Evolutionary conservation across 2,888 invertebrate genomes (phyloP).

Genomic region (Tortrix viridana): DNA sequence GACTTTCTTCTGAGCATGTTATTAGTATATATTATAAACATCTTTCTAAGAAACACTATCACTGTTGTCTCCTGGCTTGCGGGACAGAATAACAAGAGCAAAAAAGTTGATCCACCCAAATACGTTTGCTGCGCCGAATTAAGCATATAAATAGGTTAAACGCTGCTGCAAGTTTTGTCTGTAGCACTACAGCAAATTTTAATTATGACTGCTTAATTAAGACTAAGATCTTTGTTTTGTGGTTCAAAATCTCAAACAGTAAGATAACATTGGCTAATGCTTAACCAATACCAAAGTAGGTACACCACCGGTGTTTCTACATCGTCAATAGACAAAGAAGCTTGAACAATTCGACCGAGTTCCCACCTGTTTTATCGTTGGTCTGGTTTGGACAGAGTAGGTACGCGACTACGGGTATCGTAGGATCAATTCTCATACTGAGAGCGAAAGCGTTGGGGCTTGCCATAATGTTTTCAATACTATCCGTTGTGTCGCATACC

Average conservation of each 20-base stretch:
- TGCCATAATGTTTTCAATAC: conserved; percentile 41
- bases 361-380: conserved; percentile 48
- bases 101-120: too few species aligned
- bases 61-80: too few species aligned
- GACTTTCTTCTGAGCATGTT: too few species aligned
- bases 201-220: neutral
- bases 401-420: conserved; percentile 18
- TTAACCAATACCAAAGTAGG: conserved; percentile 47
- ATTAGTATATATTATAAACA: too few species aligned
- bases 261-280: conserved; percentile 50
- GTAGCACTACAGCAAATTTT: conserved; percentile 8
- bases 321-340: conserved; percentile 52
- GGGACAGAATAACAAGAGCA: too few species aligned
- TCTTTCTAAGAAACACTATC: too few species aligned
- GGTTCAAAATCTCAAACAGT: conserved; percentile 28
- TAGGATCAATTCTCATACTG: conserved; percentile 47
- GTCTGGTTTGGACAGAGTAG: conserved; percentile 38
- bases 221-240: conserved; percentile 20
- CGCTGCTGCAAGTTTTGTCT: conserved; percentile 4
- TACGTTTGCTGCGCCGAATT: neutral
- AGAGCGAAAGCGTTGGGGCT: conserved; percentile 61
- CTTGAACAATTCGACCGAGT: conserved; percentile 56
- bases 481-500: conserved; percentile 40
- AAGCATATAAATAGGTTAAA: conserved; percentile 1
- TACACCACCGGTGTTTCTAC: conserved; percentile 50